Evolutionary conservation across 2,888 invertebrate genomes (phyloP), one percentile per base, ranked within the genome.

Genomic region (Steinernema carpocapsae): DNA sequence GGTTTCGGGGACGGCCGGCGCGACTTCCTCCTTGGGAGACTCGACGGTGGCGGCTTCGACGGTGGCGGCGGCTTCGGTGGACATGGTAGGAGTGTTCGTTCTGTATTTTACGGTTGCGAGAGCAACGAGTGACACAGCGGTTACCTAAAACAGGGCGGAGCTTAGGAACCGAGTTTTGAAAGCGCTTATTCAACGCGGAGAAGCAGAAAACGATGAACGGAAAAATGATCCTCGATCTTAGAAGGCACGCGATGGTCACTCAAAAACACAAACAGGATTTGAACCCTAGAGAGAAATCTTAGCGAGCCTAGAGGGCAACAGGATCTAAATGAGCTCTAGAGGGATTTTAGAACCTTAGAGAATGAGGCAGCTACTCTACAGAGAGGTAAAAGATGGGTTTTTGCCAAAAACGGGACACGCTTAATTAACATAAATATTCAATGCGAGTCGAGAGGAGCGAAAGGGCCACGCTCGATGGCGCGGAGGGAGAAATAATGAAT

Each of bases 371-470:
- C 24, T 6, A 51, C 12, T 10, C 56, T 4, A 32, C 32, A 29
- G 64, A 14, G 48, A 48, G 48, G 48, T 2, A 48, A 48, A 48
- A 17, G 19, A 48, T 14, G 37, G 37, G 37, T 37, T 37, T 14
- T 48, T 48, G 48, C 19, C 24, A 19, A 12, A 12, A 22, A n/a
- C 64, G 32, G 32, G 64, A 64, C 37, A 37, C 64, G 48, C 32
- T 32, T 32, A 64, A 64, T 64, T 64, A 64, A 29, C 64, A 64
- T 64, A 64, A 64, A 64, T 64, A 64, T 64, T 64, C 64, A n/a
- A 32, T 26, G 32, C 24, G 24, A n/a, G 64, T 29, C 56, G 32
- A 29, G 64, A 26, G 12, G 52, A 19, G 52, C 22, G 64, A 37
- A 4, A 32, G 64, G 64, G 1, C 32, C 6, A 17, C 7, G 48